These are phyloP conservation scores for Synchiropus splendidus DNA, from an alignment of 2,113 vertebrate genomes.

Conservation along the genomic window DNA sequence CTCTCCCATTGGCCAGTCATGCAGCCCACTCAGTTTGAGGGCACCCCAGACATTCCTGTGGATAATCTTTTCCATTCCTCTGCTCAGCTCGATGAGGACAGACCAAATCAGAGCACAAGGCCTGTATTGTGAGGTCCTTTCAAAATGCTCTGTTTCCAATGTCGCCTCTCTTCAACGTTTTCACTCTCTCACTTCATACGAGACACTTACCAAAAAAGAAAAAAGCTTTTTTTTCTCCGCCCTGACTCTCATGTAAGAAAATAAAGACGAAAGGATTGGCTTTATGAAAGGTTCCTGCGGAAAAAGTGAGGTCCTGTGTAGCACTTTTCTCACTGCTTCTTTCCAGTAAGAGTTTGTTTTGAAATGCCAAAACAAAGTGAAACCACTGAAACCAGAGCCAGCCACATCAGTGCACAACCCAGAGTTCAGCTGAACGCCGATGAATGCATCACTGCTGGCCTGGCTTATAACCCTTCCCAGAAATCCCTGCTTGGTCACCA, in stretches of 20 bases:
- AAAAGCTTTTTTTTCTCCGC: background rate
- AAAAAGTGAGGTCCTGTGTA: slow-evolving; percentile 24
- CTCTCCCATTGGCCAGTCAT: slow-evolving; percentile 65
- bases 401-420: slow-evolving; percentile 60
- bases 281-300: slow-evolving; percentile 27
- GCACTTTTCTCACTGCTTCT: slow-evolving; percentile 58
- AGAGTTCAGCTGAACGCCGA: slow-evolving; percentile 49
- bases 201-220: slow-evolving; percentile 30
- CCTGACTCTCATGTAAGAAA: slow-evolving; percentile 22
- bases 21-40: slow-evolving; percentile 68
- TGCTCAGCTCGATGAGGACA: slow-evolving; percentile 62
- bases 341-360: slow-evolving; percentile 57
- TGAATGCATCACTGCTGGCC: slow-evolving; percentile 29
- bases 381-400: slow-evolving; percentile 58
- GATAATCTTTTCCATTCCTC: slow-evolving; percentile 82
- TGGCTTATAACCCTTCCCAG: slow-evolving; percentile 48
- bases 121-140: slow-evolving; percentile 65
- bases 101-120: slow-evolving; percentile 69
- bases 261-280: slow-evolving; percentile 22
- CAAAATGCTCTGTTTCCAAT: slow-evolving; percentile 57
- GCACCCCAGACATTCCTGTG: slow-evolving; percentile 79
- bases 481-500: slow-evolving; percentile 45
- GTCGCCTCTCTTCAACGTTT: slow-evolving; percentile 36
- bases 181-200: slow-evolving; percentile 50
- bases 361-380: slow-evolving; percentile 59